phyloP scores from a whole-genome alignment of 2,797 vertebrate genomes.

The Pteronotus mesoamericanus region DNA sequence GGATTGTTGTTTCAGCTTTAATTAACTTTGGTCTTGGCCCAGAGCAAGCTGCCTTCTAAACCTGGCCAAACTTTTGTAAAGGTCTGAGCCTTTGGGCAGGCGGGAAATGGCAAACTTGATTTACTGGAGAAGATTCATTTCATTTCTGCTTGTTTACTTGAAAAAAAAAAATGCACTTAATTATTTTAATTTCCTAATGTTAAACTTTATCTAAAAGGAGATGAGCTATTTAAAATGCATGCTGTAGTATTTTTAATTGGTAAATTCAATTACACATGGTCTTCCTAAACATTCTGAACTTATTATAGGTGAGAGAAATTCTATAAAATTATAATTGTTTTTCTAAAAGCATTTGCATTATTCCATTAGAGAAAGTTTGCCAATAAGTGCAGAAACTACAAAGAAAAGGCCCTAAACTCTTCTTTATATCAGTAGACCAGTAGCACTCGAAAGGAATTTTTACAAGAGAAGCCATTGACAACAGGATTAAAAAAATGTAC shows the following conservation, averaged over 20 bases:
- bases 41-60: slow-evolving; percentile 22
- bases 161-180: neutral
- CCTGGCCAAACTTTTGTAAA: neutral
- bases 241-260: neutral
- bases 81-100: neutral
- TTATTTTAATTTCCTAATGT: neutral
- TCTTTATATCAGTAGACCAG: neutral
- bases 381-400: neutral
- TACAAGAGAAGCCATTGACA: neutral
- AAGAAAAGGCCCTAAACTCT: neutral
- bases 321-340: neutral
- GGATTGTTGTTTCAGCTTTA: slow-evolving; percentile 28
- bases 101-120: neutral
- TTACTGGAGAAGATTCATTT: neutral
- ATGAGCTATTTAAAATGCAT: neutral
- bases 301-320: neutral
- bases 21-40: slow-evolving; percentile 26
- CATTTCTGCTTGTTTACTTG: neutral
- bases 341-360: neutral
- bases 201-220: neutral
- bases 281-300: neutral
- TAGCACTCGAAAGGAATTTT: neutral
- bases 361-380: neutral
- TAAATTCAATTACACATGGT: neutral
- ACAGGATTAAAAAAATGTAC: neutral